Base-by-base conservation (phyloP, 2,888 invertebrate species). In the Coleophora flavipennella region DNA sequence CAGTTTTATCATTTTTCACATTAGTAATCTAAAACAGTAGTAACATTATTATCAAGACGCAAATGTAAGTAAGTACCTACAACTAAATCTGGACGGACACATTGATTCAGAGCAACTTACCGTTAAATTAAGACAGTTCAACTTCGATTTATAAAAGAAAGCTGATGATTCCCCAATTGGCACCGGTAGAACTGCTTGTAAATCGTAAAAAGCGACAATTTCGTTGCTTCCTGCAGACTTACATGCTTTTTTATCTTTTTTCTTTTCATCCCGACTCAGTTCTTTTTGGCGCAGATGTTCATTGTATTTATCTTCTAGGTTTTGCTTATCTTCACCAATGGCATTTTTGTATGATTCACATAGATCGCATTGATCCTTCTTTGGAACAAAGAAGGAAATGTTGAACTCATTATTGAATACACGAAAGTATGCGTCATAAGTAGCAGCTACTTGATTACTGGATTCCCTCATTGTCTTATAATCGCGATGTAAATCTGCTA, bases 71-170 rank as follows among this genome's bases (percentile, higher is more conserved):
- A 20, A 20, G 12, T 34, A 10, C 20, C 10, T 10, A 13, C 12
- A 13, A 14, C n/a, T 13, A n/a, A 13, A 14, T n/a, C n/a, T n/a
- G n/a, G n/a, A n/a, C n/a, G n/a, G n/a, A n/a, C n/a, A 10, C 11
- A 29, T 7, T 11, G 8, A 29, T 32, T n/a, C n/a, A n/a, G 9
- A 26, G 35, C 3, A 29, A 35, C 39, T 39, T 36, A 44, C 39
- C 12, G 52, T 52, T 8, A 52, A 50, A 38, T 49, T 52, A 25
- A 41, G 46, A 13, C 50, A 49, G 34, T 50, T 50, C 3, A 49
- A 29, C 33, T 37, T 48, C 2, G 45, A 43, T 44, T 46, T 52
- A 33, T 50, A 48, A 32, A 29, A 48, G 33, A 49, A 50, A 26
- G 47, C 38, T 1, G 35, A 38, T 11, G 38, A 38, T 8, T 51